phyloP scores from a whole-genome alignment of 92 coral and sea anemone genomes.

The Muricea muricata region DNA sequence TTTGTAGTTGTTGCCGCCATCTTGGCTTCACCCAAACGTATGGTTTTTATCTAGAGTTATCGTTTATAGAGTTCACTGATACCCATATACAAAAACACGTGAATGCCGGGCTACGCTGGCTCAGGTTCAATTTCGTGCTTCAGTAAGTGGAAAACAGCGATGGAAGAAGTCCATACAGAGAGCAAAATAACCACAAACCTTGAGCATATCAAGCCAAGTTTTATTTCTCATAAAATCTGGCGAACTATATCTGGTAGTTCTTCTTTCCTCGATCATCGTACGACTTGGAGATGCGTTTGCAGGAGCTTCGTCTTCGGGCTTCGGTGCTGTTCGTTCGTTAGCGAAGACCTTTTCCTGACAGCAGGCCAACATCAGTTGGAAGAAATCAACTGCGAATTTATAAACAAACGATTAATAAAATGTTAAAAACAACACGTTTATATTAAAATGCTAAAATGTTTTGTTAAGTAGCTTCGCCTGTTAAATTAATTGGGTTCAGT shows the following conservation, averaged over 20 bases:
- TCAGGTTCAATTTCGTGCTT: too few species aligned
- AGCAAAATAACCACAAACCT: conserved; percentile 56
- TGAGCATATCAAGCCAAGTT: conserved; percentile 92
- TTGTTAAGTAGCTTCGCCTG: too few species aligned
- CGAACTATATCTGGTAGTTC: conserved; percentile 62
- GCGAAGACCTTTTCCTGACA: conserved; percentile 94
- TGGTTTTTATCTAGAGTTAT: too few species aligned
- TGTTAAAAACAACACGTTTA: background rate
- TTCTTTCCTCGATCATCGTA: conserved; percentile 58
- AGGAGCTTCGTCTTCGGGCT: conserved; percentile 48
- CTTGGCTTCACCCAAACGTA: too few species aligned
- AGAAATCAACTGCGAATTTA: conserved; percentile 87
- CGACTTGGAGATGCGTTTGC: conserved; percentile 29
- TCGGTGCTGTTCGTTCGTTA: conserved; percentile 70
- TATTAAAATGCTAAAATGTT: too few species aligned
- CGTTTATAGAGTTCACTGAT: too few species aligned
- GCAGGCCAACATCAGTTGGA: conserved; percentile 94
- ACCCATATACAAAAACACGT: too few species aligned
- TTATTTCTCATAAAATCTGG: conserved; percentile 98
- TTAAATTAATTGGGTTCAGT: too few species aligned
- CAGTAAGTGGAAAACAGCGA: too few species aligned
- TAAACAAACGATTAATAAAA: background rate
- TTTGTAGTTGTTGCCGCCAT: too few species aligned
- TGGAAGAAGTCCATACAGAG: too few species aligned
- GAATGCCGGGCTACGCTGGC: too few species aligned